Conservation (phyloP, 92 coral and sea anemone genomes). For the Paragorgia papillata region DNA sequence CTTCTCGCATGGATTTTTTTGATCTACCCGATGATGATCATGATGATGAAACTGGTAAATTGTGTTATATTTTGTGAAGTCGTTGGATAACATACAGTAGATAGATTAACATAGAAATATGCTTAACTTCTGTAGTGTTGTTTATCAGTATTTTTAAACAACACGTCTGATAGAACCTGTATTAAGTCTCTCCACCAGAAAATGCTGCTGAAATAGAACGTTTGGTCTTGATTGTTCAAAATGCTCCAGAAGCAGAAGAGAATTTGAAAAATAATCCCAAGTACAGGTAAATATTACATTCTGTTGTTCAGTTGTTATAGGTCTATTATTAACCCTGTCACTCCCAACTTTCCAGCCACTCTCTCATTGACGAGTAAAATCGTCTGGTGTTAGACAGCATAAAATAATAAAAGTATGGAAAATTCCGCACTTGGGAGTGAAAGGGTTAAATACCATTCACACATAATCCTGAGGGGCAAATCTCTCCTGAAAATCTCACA, state of each 20-base stretch:
- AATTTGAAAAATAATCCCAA: constrained; percentile 54
- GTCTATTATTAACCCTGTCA: too few species aligned
- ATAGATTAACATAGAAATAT: background rate
- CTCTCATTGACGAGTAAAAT: too few species aligned
- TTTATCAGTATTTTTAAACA: constrained; percentile 37
- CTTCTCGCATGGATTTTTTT: constrained; percentile 78
- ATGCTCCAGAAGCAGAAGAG: constrained; percentile 57
- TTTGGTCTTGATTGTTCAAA: constrained; percentile 40
- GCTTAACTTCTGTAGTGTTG: constrained; percentile 11
- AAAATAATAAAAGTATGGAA: too few species aligned
- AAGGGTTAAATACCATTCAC: too few species aligned
- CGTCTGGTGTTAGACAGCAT: too few species aligned
- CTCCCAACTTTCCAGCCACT: too few species aligned
- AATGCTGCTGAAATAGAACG: constrained; percentile 54
- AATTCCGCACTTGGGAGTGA: too few species aligned
- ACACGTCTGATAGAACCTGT: constrained; percentile 90
- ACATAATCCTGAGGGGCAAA: too few species aligned
- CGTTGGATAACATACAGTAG: too few species aligned
- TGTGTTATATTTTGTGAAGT: constrained; percentile 43
- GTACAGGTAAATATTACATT: constrained; percentile 25
- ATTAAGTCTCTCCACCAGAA: constrained; percentile 99
- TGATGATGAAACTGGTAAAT: constrained; percentile 81
- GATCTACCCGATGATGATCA: constrained; percentile 71
- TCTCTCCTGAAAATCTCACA: too few species aligned
- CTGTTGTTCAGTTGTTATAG: too few species aligned